Evolutionary conservation across 2,113 vertebrate genomes (phyloP).

Genomic region (Thunnus maccoyii): DNA sequence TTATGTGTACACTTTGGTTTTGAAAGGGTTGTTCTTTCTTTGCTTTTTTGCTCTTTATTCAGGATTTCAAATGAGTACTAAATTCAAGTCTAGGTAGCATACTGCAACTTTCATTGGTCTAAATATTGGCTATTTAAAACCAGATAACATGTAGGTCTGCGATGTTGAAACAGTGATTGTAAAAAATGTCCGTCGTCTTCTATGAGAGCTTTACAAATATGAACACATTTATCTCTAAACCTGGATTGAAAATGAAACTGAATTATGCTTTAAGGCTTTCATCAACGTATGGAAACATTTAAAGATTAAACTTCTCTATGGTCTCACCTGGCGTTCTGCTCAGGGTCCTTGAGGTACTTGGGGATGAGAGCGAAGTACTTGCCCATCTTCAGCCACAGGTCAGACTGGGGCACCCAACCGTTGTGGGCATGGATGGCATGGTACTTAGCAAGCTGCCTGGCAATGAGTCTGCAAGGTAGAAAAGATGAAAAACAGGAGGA

Average conservation of each 20-base stretch:
- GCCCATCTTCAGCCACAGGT: slow-evolving; percentile 96
- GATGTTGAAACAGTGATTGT: background rate
- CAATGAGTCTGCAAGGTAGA: slow-evolving; percentile 88
- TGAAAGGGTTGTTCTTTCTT: too few relatives aligned
- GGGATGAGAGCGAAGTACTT: slow-evolving; percentile 96
- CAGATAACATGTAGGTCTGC: background rate
- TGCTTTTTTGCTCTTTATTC: too few relatives aligned
- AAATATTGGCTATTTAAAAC: too few relatives aligned
- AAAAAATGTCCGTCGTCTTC: background rate
- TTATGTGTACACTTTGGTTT: too few relatives aligned
- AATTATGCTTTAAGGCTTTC: background rate
- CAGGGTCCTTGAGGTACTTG: slow-evolving; percentile 89
- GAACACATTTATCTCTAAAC: too few relatives aligned
- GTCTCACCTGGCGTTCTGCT: slow-evolving; percentile 89
- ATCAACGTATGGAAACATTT: background rate
- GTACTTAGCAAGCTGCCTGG: slow-evolving; percentile 96
- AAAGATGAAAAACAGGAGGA: slow-evolving; percentile 5
- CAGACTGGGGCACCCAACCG: slow-evolving; percentile 97
- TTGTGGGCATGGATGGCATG: slow-evolving; percentile 98
- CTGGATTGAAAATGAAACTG: too few relatives aligned
- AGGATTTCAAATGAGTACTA: too few relatives aligned
- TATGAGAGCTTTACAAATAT: background rate
- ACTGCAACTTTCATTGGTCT: too few relatives aligned
- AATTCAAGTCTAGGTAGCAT: too few relatives aligned
- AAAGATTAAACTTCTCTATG: background rate